phyloP scores from a whole-genome alignment of 2,888 invertebrate genomes.

The Diaphora mendica region DNA sequence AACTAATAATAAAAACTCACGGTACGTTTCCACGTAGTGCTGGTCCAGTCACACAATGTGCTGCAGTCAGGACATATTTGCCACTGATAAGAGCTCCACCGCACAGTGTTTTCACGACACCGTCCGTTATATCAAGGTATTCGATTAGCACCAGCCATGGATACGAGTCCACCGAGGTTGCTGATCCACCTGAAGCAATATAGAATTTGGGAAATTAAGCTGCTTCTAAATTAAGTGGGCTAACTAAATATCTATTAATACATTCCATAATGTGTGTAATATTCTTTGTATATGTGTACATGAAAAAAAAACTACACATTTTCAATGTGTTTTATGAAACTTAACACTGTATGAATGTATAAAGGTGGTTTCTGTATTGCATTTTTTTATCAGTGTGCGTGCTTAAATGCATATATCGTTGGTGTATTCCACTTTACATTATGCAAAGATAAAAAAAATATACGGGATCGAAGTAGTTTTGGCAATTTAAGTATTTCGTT shows the following conservation, averaged over 20 bases:
- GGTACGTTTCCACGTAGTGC: constrained; percentile 69
- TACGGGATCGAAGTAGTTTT: too few species aligned
- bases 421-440: too few species aligned
- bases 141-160: constrained; percentile 86
- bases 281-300: not conserved
- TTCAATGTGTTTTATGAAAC: not conserved
- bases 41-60: constrained; percentile 81
- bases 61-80: constrained; percentile 85
- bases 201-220: too few species aligned
- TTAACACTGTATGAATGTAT: not conserved
- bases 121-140: constrained; percentile 64
- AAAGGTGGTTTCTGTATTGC: not conserved
- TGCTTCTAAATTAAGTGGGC: not conserved
- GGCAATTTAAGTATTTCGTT: too few species aligned
- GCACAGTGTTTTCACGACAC: constrained; percentile 61
- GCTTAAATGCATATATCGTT: not conserved
- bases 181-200: constrained; percentile 60
- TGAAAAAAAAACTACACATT: not conserved
- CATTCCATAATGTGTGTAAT: not conserved
- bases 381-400: not conserved
- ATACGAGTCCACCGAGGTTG: constrained; percentile 82
- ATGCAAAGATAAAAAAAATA: too few species aligned
- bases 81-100: constrained; percentile 82
- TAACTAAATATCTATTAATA: not conserved
- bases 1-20: constrained; percentile 63